Conservation (phyloP, 1,140 invertebrate genomes). For the Pararge aegeria region DNA sequence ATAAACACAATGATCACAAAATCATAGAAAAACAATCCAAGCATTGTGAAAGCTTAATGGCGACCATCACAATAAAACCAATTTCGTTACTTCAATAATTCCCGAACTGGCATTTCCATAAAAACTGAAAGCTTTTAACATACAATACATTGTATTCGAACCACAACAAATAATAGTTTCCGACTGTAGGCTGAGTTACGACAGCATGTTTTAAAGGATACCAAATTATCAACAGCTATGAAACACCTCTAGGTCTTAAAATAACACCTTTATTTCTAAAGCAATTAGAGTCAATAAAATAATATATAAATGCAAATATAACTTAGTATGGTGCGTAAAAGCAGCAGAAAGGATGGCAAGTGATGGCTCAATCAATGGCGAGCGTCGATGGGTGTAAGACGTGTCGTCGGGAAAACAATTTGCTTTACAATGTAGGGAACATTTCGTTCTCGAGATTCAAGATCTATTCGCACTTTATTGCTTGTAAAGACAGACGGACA, state of each 20-base stretch:
- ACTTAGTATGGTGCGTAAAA: conserved; percentile 43
- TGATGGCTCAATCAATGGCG: conserved; percentile 70
- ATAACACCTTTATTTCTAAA: conserved; percentile 19
- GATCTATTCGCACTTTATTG: conserved; percentile 24
- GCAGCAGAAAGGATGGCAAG: conserved; percentile 53
- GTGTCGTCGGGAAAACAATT: conserved; percentile 66
- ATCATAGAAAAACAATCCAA: conserved; percentile 6
- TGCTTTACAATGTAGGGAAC: conserved; percentile 56
- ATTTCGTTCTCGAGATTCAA: conserved; percentile 31
- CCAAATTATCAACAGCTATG: conserved; percentile 25
- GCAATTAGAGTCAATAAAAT: conserved; percentile 14
- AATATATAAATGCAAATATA: conserved; percentile 13
- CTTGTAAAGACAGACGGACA: conserved; percentile 10
- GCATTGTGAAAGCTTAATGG: conserved; percentile 17
- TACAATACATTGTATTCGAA: conserved; percentile 65
- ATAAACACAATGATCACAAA: too few relatives aligned
- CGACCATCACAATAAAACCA: conserved; percentile 39
- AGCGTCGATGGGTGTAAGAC: conserved; percentile 50
- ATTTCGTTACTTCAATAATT: conserved; percentile 41
- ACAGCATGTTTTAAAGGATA: conserved; percentile 53
- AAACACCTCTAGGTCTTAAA: not conserved
- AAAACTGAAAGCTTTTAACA: conserved; percentile 62
- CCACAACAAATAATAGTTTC: conserved; percentile 74
- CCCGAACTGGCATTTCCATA: conserved; percentile 55
- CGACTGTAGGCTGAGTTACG: conserved; percentile 66